A percentile compares a stretch with the other conserved stretches of the same genome.
phyloP scores from a whole-genome alignment of 2,113 vertebrate species.

The Eidolon helvum region DNA sequence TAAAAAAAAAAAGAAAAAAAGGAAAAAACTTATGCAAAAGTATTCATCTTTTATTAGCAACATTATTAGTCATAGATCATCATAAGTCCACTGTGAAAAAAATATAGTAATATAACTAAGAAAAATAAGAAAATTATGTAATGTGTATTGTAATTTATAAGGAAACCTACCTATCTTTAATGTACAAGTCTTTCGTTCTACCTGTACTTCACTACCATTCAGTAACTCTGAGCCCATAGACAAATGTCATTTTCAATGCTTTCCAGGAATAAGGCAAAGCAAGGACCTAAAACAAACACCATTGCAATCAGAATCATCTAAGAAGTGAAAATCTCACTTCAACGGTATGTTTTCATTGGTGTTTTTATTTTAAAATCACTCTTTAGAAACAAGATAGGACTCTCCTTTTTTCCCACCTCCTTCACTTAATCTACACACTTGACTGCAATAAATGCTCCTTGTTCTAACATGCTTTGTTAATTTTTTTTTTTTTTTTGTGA shows the following conservation, averaged over 20 bases:
- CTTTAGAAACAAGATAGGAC: neutral
- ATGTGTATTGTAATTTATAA: neutral
- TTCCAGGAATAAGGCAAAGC: neutral
- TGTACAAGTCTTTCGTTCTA: neutral
- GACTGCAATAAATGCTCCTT: neutral
- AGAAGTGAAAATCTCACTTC: neutral
- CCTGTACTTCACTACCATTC: neutral
- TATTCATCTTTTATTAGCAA: neutral
- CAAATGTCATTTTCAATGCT: neutral
- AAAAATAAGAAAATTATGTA: neutral
- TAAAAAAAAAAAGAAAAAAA: neutral
- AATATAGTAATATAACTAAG: neutral
- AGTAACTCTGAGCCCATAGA: neutral
- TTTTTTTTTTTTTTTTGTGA: neutral
- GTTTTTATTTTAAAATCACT: neutral
- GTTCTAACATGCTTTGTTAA: neutral
- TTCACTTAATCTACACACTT: neutral
- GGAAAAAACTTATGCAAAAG: neutral
- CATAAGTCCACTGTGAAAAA: neutral
- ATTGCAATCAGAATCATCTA: neutral
- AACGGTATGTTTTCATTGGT: neutral
- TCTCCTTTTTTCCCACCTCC: neutral
- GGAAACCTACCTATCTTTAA: neutral
- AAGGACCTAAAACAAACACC: neutral
- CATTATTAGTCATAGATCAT: neutral